Base-by-base conservation (phyloP, 92 coral and sea anemone species). In the Chrysogorgia sp. region DNA sequence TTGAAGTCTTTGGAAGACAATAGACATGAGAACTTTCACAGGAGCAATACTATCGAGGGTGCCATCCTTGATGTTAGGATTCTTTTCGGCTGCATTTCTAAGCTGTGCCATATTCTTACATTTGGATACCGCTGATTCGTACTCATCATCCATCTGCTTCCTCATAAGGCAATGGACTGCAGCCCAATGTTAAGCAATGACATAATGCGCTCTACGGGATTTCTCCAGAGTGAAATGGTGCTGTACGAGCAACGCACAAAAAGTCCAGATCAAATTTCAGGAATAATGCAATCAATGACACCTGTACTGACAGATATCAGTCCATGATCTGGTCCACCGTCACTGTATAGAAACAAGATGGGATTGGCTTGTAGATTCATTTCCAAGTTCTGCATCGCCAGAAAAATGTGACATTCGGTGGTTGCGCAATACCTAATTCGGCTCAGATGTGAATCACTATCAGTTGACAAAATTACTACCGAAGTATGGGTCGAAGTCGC, bases 11-110 rank as follows among this genome's bases (percentile, higher is more conserved):
- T 81, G 69, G 41, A 58, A 67, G 57, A 81, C 56, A 56, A 60
- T 56, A 34, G 69, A 80, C 58, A 80, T 72, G 24, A 81, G 84
- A 3, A 67, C 61, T 65, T 65, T 81, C 69, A 64, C 48, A 63
- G 79, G 84, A 64, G 72, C 77, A 10, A 57, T 70, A 17, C 77
- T 67, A 57, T 58, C 64, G 31, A 81, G 62, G 69, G 63, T 76
- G 69, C 50, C 84, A 69, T 81, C 84, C 59, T 68, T 81, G 60
- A 81, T 41, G 50, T 56, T 58, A 15, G 79, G 79, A 70, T 56
- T 57, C 79, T 66, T 81, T 35, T 50, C 74, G 31, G 79, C 79
- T 61, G 40, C 84, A 34, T 57, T n/a, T 69, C 84, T 40, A 40
- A 40, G 79, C 45, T 69, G 81, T 76, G 55, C 40, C 74, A 67